phyloP scores from a whole-genome alignment of 2,888 invertebrate genomes.

The Brachyptera putata region DNA sequence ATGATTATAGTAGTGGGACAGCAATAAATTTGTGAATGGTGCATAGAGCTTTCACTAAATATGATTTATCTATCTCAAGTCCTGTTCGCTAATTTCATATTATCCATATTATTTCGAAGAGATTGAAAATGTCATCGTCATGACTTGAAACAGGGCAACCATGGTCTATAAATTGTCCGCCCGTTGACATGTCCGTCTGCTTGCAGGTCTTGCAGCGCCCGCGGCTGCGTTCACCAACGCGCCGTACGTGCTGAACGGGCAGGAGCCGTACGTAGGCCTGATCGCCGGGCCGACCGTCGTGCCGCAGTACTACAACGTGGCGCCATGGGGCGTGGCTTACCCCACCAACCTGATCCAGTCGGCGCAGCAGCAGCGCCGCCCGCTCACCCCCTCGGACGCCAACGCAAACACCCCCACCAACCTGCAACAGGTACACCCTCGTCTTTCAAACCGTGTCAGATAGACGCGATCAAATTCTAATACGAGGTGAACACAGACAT shows the following conservation, averaged over 20 bases:
- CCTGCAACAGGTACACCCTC: constrained; percentile 45
- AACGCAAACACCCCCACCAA: constrained; percentile 46
- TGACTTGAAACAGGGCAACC: no score
- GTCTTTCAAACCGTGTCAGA: no score
- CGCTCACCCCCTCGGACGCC: constrained; percentile 47
- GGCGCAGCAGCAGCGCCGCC: constrained; percentile 51
- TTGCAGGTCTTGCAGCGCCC: constrained; percentile 42
- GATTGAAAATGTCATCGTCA: no score
- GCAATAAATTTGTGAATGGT: no score
- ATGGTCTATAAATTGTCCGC: no score
- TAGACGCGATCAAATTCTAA: no score
- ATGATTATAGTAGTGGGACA: no score
- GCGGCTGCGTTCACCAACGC: constrained; percentile 52
- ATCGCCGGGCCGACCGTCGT: constrained; percentile 57
- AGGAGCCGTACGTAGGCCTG: constrained; percentile 79
- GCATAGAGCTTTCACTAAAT: no score
- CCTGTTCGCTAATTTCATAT: no score
- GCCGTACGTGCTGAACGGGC: constrained; percentile 83
- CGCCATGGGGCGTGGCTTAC: constrained; percentile 85
- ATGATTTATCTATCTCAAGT: no score
- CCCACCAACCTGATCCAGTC: constrained; percentile 70
- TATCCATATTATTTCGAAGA: no score
- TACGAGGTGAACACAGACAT: no score
- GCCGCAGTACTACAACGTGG: constrained; percentile 90
- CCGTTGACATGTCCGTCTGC: constrained; percentile 25